Base-by-base conservation (phyloP, 2,113 vertebrate genomes). In the Athene noctua region DNA sequence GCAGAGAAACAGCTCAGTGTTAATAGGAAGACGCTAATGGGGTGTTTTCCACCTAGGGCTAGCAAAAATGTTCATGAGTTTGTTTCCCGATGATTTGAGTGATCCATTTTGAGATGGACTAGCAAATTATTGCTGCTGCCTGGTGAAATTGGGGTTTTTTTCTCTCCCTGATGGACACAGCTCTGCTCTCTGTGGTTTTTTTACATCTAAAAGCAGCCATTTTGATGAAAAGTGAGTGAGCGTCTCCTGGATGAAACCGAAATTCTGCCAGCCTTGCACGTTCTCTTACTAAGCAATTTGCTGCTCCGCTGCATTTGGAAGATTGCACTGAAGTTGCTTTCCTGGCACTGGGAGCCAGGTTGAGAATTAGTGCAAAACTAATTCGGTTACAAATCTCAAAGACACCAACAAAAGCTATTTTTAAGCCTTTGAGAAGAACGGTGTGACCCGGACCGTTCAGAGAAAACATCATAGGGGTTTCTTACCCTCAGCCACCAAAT, bases 231-330 rank as follows among this genome's bases (percentile, higher is more conserved):
- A 90, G 78, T 85, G 62, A 26, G 32, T 94, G 90, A 95, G 32
- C 7, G 1, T 80, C 52, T 94, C 62, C 44, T 40, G 23, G 79
- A 86, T 79, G 68, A 92, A 97, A 61, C 62, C 84, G 87, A 94
- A 97, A 96, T 82, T 82, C 90, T 84, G 73, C 88, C 78, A 93
- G 79, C 58, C 67, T 85, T 27, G 13, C 78, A 70, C 9, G 4
- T 92, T 82, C 42, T 92, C 80, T 90, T 70, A 29, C 93, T 67
- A 72, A 97, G 94, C 86, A 95, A 96, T 97, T 97, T 93, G 29
- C 90, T 86, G 86, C 93, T 97, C 88, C 6, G 0, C 89, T 97
- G 92, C 86, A 26, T 91, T 87, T 86, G 66, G 49, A 87, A 90
- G 74, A 78, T 94, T 96, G 65, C 40, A 58, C 58, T 84, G 54